Base-by-base conservation (phyloP, 2,888 invertebrate species). In the Morpho deidamia region DNA sequence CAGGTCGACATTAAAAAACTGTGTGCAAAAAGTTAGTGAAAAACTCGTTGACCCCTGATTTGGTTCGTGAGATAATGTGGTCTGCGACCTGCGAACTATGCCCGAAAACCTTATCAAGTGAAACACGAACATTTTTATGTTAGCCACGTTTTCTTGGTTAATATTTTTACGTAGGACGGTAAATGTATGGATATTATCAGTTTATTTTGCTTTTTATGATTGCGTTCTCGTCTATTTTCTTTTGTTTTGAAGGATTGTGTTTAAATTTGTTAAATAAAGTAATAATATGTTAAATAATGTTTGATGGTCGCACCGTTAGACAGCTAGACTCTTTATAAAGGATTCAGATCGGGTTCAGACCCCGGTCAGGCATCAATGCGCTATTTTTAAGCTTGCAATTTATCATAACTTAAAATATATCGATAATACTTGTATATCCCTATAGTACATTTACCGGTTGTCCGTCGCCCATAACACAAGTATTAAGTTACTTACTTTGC, bases 1-100 rank as follows among this genome's bases (percentile, higher is more conserved):
- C 49, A 55, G 58, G 58, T 58, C 52, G 55, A 53, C 44, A 57
- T 39, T 35, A 52, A 56, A 51, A 56, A 55, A 37, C 44, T 45
- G 49, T 66, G 65, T 68, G 67, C 71, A 64, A 65, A 70, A 68
- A 65, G 61, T 60, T 66, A 61, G 59, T 51, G 59, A 63, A 56
- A 50, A 64, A 69, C 60, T 66, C 72, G 69, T 69, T 71, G 74
- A 76, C 74, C 74, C 63, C 61, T 62, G 79, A 79, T 79, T 68
- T 51, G 45, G 62, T 76, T 78, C 79, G 79, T 79, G 79, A 76
- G 78, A 80, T 80, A 74, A 66, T 60, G 51, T 52, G 59, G 71
- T 70, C 67, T 70, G 64, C 59, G 60, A 65, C 65, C 57, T 52
- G 61, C 60, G 58, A 65, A 62, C 60, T 60, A 63, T 58, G 53